Conservation (phyloP, 2,888 invertebrate genomes). For the Meloe dianella region DNA sequence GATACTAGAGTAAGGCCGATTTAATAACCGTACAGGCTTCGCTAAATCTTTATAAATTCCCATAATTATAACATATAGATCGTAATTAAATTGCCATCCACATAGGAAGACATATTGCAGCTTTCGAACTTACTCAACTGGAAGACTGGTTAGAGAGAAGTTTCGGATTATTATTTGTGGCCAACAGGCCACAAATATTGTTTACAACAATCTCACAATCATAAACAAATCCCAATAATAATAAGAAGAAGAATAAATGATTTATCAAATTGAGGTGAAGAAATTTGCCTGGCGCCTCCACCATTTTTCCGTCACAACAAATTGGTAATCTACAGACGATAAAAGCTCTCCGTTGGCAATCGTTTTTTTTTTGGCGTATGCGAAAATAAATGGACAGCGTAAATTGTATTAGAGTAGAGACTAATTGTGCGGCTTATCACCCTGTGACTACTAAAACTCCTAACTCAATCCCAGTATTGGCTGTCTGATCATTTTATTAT, state of each 20-base stretch:
- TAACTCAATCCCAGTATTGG: slow-evolving; percentile 43
- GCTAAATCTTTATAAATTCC: slow-evolving; percentile 59
- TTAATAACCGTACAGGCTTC: slow-evolving; percentile 53
- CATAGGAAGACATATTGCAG: slow-evolving; percentile 50
- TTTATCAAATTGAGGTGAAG: neutral
- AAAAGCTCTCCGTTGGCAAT: no score
- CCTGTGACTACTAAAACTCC: slow-evolving; percentile 33
- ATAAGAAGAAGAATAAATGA: neutral
- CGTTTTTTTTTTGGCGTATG: no score
- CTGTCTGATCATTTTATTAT: slow-evolving; percentile 45
- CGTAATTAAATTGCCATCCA: slow-evolving; percentile 58
- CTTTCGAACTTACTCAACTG: slow-evolving; percentile 51
- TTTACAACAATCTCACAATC: neutral
- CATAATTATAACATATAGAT: slow-evolving; percentile 59
- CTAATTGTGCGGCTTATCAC: slow-evolving; percentile 43
- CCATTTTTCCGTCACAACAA: no score
- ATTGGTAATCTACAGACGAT: no score
- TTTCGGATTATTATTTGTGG: neutral
- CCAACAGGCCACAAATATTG: neutral
- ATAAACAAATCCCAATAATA: no score
- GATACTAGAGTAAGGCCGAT: slow-evolving; percentile 42
- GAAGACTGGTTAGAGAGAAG: slow-evolving; percentile 40
- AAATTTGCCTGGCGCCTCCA: slow-evolving; percentile 11
- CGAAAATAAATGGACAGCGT: slow-evolving; percentile 34
- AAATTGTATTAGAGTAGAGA: slow-evolving; percentile 43